Evolutionary conservation across 2,888 invertebrate genomes (phyloP).

Genomic region (Torymus texanus): DNA sequence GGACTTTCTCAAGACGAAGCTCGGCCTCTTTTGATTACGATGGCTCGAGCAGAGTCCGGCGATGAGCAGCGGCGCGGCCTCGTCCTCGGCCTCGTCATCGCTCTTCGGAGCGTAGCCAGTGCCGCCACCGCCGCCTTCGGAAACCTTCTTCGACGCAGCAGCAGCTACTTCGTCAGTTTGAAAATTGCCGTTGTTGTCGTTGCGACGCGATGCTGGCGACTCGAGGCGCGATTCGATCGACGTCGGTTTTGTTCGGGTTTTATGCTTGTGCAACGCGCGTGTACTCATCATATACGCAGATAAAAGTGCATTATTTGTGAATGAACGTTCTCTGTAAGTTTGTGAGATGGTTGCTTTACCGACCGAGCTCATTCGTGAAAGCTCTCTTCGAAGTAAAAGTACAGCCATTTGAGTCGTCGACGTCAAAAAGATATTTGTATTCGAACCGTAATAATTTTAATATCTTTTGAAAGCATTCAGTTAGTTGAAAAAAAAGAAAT

Average conservation of each 20-base stretch:
- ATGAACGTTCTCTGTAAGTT: background rate
- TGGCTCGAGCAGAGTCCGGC: slow-evolving; percentile 39
- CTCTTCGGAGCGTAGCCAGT: slow-evolving; percentile 43
- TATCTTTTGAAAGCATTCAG: too few relatives aligned
- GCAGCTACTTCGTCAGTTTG: too few relatives aligned
- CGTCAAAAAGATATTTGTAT: too few relatives aligned
- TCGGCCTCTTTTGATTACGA: slow-evolving; percentile 80
- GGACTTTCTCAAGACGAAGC: slow-evolving; percentile 82
- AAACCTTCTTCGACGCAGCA: background rate
- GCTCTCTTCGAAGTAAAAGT: too few relatives aligned
- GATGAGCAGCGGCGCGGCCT: slow-evolving; percentile 4
- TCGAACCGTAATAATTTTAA: too few relatives aligned
- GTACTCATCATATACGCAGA: too few relatives aligned
- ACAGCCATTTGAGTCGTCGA: too few relatives aligned
- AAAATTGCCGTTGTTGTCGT: background rate
- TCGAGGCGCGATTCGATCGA: background rate
- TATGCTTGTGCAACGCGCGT: background rate
- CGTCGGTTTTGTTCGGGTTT: slow-evolving; percentile 6
- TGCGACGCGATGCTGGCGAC: background rate
- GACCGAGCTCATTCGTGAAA: background rate
- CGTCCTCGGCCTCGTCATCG: slow-evolving; percentile 33
- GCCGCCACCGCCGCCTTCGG: background rate
- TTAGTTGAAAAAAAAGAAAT: too few relatives aligned
- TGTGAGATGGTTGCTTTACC: slow-evolving; percentile 2
- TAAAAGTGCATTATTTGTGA: background rate